phyloP scores from a whole-genome alignment of 2,113 vertebrate genomes.

The Trichechus manatus region DNA sequence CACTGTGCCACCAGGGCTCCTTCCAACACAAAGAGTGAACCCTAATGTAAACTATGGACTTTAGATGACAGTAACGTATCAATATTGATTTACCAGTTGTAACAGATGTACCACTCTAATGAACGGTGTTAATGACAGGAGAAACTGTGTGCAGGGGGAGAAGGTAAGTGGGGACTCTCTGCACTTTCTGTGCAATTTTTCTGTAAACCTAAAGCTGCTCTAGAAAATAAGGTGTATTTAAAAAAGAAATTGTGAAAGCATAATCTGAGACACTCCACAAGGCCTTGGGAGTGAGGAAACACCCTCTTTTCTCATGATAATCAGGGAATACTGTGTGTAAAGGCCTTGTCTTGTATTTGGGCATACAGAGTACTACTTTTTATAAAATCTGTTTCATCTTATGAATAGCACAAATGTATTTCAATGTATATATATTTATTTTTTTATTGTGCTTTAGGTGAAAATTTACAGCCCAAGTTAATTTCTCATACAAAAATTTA shows the following conservation, averaged over 20 bases:
- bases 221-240: neutral
- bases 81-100: too few relatives aligned
- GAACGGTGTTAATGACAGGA: neutral
- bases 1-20: too few relatives aligned
- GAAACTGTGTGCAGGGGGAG: neutral
- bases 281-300: neutral
- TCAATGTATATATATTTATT: neutral
- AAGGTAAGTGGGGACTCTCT: too few relatives aligned
- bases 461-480: too few relatives aligned
- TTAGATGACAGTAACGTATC: too few relatives aligned
- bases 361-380: neutral
- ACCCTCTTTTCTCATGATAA: neutral
- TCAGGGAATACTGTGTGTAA: neutral
- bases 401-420: neutral
- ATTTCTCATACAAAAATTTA: too few relatives aligned
- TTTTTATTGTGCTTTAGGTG: too few relatives aligned
- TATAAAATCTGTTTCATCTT: neutral
- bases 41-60: too few relatives aligned
- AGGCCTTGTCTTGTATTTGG: neutral
- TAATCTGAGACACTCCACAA: neutral
- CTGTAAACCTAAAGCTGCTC: neutral
- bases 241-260: neutral
- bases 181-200: neutral
- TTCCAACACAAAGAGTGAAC: too few relatives aligned
- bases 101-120: too few relatives aligned